Evolutionary conservation across 2,888 invertebrate genomes (phyloP).

Genomic region (Sesamia inferens): DNA sequence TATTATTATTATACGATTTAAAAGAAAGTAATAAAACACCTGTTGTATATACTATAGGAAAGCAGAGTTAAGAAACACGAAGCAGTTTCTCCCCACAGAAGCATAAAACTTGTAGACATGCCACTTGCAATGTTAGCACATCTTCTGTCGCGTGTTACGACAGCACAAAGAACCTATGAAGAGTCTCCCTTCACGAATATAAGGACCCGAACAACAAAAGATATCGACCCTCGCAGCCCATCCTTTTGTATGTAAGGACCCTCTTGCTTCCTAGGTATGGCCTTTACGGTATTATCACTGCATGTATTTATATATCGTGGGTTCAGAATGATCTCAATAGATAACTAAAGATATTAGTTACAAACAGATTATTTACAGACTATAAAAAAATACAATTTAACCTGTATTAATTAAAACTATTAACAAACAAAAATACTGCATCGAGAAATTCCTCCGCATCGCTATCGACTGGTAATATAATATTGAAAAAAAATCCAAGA

Average conservation of each 20-base stretch:
- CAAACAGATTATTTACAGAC: no score
- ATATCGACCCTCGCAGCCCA: conserved; percentile 17
- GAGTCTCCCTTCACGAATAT: conserved; percentile 4
- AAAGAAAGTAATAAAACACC: not conserved
- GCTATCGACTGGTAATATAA: no score
- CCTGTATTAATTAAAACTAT: no score
- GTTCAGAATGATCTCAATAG: not conserved
- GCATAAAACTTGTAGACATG: not conserved
- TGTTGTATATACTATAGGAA: not conserved
- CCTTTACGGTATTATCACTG: conserved; percentile 11
- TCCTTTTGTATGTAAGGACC: conserved; percentile 2
- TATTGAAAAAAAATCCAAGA: no score
- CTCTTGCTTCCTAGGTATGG: conserved; percentile 8
- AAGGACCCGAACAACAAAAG: conserved; percentile 21
- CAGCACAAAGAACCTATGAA: not conserved
- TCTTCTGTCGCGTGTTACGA: not conserved
- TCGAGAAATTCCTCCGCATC: no score
- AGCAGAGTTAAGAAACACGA: not conserved
- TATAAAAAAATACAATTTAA: no score
- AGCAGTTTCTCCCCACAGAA: not conserved
- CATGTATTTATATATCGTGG: conserved; percentile 1
- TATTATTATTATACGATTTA: not conserved
- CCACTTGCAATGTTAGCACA: not conserved
- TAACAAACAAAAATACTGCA: no score
- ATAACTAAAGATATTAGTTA: no score